A percentile compares a stretch with the other conserved stretches of the same genome.
phyloP scores from a whole-genome alignment of 2,797 vertebrate genomes.

The Clarias platycephalus region DNA sequence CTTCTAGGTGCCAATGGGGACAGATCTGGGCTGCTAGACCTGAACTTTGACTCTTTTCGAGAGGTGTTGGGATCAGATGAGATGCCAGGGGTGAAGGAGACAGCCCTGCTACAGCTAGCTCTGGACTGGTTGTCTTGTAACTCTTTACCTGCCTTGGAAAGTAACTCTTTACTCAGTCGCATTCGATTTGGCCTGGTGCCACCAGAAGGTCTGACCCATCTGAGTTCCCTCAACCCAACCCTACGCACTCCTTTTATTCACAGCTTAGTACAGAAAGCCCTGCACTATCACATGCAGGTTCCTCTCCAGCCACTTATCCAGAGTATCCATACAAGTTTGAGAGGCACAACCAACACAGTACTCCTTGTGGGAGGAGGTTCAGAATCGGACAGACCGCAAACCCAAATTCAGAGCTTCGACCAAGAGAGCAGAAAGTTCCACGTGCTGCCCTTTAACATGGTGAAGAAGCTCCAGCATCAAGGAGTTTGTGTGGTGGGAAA shows the following conservation, averaged over 20 bases:
- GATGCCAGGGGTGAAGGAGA: conserved; percentile 79
- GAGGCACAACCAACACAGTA: conserved; percentile 75
- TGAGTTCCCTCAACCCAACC: conserved; percentile 74
- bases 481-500: conserved; percentile 84
- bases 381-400: conserved; percentile 65
- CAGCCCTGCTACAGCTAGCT: conserved; percentile 73
- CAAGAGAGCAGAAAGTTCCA: conserved; percentile 77
- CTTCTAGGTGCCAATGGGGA: conserved; percentile 67
- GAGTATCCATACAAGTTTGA: conserved; percentile 77
- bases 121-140: conserved; percentile 83
- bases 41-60: conserved; percentile 82
- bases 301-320: conserved; percentile 83
- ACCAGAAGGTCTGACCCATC: conserved; percentile 67
- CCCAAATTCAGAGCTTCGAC: conserved; percentile 80
- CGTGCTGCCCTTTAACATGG: conserved; percentile 68
- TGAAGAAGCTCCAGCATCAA: conserved; percentile 75
- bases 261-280: conserved; percentile 84
- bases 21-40: conserved; percentile 66
- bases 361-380: conserved; percentile 83
- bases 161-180: conserved; percentile 80
- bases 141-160: conserved; percentile 73
- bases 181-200: conserved; percentile 83
- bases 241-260: conserved; percentile 78
- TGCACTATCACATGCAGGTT: conserved; percentile 84
- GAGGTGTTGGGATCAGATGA: conserved; percentile 78